These are phyloP conservation scores for Philhelius pedissequus DNA, from an alignment of 2,888 invertebrate genomes.

Conservation along the genomic window DNA sequence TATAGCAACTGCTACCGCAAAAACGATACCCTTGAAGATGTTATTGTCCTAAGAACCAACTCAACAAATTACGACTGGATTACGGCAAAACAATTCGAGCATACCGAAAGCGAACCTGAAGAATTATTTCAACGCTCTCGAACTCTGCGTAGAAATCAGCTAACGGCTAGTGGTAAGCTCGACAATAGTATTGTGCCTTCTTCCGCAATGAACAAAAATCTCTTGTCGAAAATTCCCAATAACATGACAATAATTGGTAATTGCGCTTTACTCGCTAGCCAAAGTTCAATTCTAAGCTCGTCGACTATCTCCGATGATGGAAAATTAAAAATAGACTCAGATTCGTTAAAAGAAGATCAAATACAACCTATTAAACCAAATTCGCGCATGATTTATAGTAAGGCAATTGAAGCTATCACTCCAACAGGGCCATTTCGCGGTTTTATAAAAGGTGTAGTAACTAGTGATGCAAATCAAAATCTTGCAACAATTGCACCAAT, in stretches of 20 bases:
- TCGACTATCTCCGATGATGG: slow-evolving; percentile 75
- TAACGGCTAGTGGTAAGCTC: slow-evolving; percentile 36
- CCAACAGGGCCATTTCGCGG: slow-evolving; percentile 77
- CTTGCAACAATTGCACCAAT: slow-evolving; percentile 46
- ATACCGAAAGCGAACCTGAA: slow-evolving; percentile 70
- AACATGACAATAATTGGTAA: slow-evolving; percentile 78
- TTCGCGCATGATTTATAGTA: slow-evolving; percentile 74
- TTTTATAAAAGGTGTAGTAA: slow-evolving; percentile 75
- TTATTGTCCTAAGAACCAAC: slow-evolving; percentile 77
- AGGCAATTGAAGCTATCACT: slow-evolving; percentile 77
- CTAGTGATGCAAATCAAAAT: slow-evolving; percentile 29
- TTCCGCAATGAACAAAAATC: slow-evolving; percentile 73
- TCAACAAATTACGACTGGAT: slow-evolving; percentile 75
- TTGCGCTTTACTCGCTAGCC: slow-evolving; percentile 71
- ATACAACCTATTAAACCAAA: slow-evolving; percentile 52
- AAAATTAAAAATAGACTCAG: slow-evolving; percentile 70
- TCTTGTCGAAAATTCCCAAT: slow-evolving; percentile 76
- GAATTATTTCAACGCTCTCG: slow-evolving; percentile 65
- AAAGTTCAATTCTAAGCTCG: slow-evolving; percentile 73
- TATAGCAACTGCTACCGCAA: slow-evolving; percentile 73
- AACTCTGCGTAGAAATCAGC: slow-evolving; percentile 68
- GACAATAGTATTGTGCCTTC: slow-evolving; percentile 56
- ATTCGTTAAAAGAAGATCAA: slow-evolving; percentile 54
- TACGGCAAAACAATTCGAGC: slow-evolving; percentile 74
- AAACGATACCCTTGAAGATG: slow-evolving; percentile 77